phyloP scores from a whole-genome alignment of 2,113 vertebrate genomes.

The Hypomesus transpacificus region DNA sequence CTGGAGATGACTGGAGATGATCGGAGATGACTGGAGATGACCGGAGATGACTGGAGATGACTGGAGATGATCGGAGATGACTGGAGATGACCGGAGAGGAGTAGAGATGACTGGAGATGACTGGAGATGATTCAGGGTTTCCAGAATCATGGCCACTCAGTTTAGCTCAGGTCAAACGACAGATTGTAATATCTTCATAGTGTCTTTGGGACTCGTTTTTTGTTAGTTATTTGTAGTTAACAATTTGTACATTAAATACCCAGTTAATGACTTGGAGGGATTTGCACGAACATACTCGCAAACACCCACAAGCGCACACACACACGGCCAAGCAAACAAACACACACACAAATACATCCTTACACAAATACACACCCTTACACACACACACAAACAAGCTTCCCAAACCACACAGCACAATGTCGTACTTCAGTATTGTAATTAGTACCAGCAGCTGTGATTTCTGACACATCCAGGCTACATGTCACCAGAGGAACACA shows the following conservation, averaged over 20 bases:
- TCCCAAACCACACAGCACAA: slow-evolving; percentile 24
- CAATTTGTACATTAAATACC: slow-evolving; percentile 23
- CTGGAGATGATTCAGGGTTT: no score
- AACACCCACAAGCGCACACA: background rate
- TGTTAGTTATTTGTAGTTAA: slow-evolving; percentile 31
- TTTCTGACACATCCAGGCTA: slow-evolving; percentile 49
- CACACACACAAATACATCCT: slow-evolving; percentile 5
- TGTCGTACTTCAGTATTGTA: slow-evolving; percentile 40
- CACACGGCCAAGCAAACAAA: background rate
- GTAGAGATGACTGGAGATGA: no score
- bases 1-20: no score
- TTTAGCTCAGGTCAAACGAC: no score
- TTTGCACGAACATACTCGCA: slow-evolving; percentile 12
- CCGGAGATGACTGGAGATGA: no score
- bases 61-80: no score
- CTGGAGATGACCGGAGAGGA: no score
- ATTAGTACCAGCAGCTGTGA: slow-evolving; percentile 56
- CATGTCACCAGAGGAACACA: slow-evolving; percentile 31
- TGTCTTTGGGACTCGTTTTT: background rate
- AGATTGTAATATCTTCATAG: no score
- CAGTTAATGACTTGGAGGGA: slow-evolving; percentile 24
- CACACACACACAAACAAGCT: slow-evolving; percentile 9
- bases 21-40: no score
- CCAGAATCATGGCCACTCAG: no score
- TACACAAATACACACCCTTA: background rate